Evolutionary conservation across 1,140 invertebrate genomes (phyloP), one percentile per base, ranked within the genome.

Genomic region (Eriosoma lanigerum): DNA sequence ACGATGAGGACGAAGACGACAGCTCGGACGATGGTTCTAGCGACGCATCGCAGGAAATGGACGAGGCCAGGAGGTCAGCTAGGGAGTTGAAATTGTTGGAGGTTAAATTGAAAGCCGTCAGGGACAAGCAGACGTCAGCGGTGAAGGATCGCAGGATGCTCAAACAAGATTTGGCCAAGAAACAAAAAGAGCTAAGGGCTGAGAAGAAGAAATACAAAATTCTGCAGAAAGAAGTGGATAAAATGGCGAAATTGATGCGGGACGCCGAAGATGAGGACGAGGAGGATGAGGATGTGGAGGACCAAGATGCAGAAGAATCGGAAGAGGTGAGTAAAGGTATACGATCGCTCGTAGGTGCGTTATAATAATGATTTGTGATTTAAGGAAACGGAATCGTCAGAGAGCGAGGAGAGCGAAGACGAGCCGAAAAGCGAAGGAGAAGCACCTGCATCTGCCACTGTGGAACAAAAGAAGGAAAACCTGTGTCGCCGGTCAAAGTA

Each of bases 211-310:
- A 85, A 58, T 85, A 86, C 73, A 86, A 86, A 82, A n/a, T 82
- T 3, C 85, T 96, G 48, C 93, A 95, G 85, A 93, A 93, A 83
- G 93, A 96, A 87, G 93, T 95, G 5, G 92, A 94, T 83, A 94
- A 94, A 87, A 94, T 96, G 93, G 93, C 93, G 0, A 91, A 90
- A 21, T 87, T 94, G 81, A 92, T 95, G 90, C 93, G 91, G 81
- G 92, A 93, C 82, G 89, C 89, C 4, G 91, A 92, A 17, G 92
- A 92, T n/a, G 91, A 93, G 6, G 90, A 89, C n/a, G 88, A 86
- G 1, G 86, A 88, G 3, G 87, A 89, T 10, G 87, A 88, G 21
- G 86, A 92, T 21, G 89, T 90, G 19, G 90, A 90, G 50, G 90
- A 90, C 56, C 89, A 91, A 62, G 89, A 90, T 17, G 90, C 90